Base-by-base conservation (phyloP, 2,888 invertebrate genomes). In the Nesidiocoris tenuis region DNA sequence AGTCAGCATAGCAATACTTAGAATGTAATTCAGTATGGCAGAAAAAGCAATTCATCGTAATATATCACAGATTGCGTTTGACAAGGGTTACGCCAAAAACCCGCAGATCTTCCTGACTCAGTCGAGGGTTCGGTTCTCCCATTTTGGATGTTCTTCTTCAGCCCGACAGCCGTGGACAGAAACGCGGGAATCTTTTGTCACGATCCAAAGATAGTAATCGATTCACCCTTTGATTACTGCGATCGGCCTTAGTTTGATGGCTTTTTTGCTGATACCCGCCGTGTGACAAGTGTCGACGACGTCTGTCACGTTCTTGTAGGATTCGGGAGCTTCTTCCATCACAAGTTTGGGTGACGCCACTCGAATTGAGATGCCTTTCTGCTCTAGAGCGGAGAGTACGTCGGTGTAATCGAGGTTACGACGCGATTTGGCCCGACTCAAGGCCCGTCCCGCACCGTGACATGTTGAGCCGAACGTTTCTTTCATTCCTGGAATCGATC, bases 401-500 rank as follows among this genome's bases (percentile, higher is more conserved):
- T 94, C 91, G 81, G 91, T 90, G 83, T 98, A 99, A 83, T 96
- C 96, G 72, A 99, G 85, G 83, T 97, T 98, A 72, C 98, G 88
- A 56, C 99, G 88, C 0, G 99, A 98, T 85, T 99, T 99, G 0
- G 99, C 98, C 80, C 99, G 89, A 0, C 98, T 98, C 79, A 98
- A 85, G 3, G 98, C 98, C 78, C 99, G 90, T 61, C 99, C 97
- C 77, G 99, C 99, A 82, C 99, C 99, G 84, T 99, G 99, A 83
- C 99, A 99, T 0, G 99, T 99, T n/a, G 98, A 98, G 63, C 99
- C 99, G 86, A 97, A 99, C 0, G 99, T 99, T 85, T 98, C 96
- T 80, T 90, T 86, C 97, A 99, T 98, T 80, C 98, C 99, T 82
- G 61, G 9, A 1, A n/a, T n/a, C n/a, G n/a, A n/a, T n/a, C n/a